These are phyloP conservation scores for Macropus fuliginosus DNA, from an alignment of 2,797 vertebrate species.

Conservation along the genomic window DNA sequence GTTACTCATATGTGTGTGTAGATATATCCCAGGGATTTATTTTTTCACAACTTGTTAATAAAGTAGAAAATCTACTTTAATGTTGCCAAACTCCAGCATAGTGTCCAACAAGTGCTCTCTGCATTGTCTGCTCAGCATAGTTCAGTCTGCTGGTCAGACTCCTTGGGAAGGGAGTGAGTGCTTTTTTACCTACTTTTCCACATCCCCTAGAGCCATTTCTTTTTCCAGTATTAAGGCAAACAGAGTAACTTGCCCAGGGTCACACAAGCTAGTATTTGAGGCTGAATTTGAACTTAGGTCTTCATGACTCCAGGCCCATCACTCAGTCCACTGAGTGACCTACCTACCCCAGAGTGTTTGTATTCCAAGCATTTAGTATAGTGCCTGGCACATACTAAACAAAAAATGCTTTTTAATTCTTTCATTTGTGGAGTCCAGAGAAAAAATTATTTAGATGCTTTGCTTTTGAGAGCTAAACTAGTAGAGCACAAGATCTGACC, in stretches of 20 bases:
- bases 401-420: neutral
- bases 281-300: neutral
- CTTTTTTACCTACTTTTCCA: neutral
- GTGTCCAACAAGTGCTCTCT: neutral
- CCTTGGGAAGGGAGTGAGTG: neutral
- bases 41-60: neutral
- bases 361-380: neutral
- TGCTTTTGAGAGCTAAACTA: neutral
- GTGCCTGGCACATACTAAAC: neutral
- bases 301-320: neutral
- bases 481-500: neutral
- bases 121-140: neutral
- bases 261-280: neutral
- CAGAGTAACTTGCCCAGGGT: neutral
- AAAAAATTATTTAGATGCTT: conserved; percentile 34
- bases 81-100: neutral
- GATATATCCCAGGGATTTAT: neutral
- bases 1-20: neutral
- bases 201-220: neutral
- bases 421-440: conserved; percentile 15
- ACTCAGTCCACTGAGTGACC: neutral
- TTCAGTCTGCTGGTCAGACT: neutral
- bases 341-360: neutral
- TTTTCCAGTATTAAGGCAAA: neutral
- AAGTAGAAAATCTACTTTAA: neutral